Base-by-base conservation (phyloP, 2,113 vertebrate species). In the Mungos mungo region DNA sequence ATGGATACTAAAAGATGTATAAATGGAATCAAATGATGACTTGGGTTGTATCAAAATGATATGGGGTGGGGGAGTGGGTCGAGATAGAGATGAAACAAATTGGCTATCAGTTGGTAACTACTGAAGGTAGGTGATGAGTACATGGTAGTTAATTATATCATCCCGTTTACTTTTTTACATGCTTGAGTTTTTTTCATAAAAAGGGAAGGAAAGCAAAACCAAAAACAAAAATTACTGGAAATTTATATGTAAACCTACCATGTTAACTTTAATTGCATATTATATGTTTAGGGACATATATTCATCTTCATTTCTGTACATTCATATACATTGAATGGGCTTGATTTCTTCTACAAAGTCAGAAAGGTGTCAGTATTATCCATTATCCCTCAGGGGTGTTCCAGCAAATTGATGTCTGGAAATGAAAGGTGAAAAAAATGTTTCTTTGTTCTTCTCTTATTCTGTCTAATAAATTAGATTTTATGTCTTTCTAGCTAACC, bases 1-100 rank as follows among this genome's bases (percentile, higher is more conserved):
- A 93, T 66, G 25, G 5, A 92, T 45, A 27, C 4, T 66, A 8
- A 92, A 81, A 77, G 89, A 71, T 60, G 71, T 91, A 93, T 6
- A 94, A 93, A 76, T 77, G 10, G 93, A 91, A 95, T 77, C 79
- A 95, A 79, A 77, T n/a, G 31, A 27, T 50, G 86, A 65, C 35
- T 96, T 88, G 27, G 35, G 76, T 47, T 95, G 13, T 38, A 87
- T 88, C 79, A 79, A 31, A 89, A 89, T 88, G 47, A 54, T 54
- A 52, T 13, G 47, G 5, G 25, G 33, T 69, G 19, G 14, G 33
- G 14, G 23, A 45, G 27, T 31, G 3, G 41, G 60, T 50, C 27
- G 79, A 7, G 27, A 5, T 57, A 80, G 5, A 76, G 29, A 80
- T 52, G 38, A 57, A 92, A 60, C 29, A 82, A 65, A 68, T 12